These are phyloP conservation scores for Carassius carassius DNA, from an alignment of 2,113 vertebrate genomes.

Conservation along the genomic window DNA sequence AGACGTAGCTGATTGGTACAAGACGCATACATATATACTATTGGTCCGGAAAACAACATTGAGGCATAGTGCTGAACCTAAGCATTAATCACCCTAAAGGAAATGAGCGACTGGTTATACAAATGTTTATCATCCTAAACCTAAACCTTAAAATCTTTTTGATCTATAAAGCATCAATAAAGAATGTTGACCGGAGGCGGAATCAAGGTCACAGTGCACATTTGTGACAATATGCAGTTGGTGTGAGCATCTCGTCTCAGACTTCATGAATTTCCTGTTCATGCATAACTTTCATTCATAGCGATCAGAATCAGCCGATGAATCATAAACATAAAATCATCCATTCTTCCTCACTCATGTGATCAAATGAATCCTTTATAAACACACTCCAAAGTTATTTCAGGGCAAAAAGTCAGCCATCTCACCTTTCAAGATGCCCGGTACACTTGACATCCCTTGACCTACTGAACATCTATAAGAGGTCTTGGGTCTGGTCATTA, in stretches of 20 bases:
- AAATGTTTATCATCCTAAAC: not conserved
- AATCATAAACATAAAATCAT: conserved; percentile 18
- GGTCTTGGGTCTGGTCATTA: conserved; percentile 22
- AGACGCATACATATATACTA: not conserved
- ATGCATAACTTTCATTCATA: conserved; percentile 51
- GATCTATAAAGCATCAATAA: too few species aligned
- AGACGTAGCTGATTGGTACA: not conserved
- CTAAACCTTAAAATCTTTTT: not conserved
- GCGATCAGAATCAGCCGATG: conserved; percentile 50
- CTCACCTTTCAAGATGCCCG: not conserved
- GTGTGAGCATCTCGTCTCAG: not conserved
- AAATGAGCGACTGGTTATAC: not conserved
- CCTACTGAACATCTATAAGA: conserved; percentile 40
- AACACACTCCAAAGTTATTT: too few species aligned
- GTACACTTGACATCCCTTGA: conserved; percentile 40
- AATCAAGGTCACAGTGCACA: conserved; percentile 2
- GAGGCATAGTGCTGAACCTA: not conserved
- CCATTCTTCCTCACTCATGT: conserved; percentile 28
- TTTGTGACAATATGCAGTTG: not conserved
- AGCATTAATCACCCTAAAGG: not conserved
- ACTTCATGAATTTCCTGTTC: conserved; percentile 15
- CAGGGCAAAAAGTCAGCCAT: not conserved
- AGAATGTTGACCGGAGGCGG: not conserved
- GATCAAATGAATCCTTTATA: conserved; percentile 16
- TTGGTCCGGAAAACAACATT: not conserved